Percentiles rank a stretch among this genome's conserved stretches.
These are phyloP conservation scores for Schrankia costaestrigalis DNA, from an alignment of 2,888 invertebrate species.

Conservation along the genomic window DNA sequence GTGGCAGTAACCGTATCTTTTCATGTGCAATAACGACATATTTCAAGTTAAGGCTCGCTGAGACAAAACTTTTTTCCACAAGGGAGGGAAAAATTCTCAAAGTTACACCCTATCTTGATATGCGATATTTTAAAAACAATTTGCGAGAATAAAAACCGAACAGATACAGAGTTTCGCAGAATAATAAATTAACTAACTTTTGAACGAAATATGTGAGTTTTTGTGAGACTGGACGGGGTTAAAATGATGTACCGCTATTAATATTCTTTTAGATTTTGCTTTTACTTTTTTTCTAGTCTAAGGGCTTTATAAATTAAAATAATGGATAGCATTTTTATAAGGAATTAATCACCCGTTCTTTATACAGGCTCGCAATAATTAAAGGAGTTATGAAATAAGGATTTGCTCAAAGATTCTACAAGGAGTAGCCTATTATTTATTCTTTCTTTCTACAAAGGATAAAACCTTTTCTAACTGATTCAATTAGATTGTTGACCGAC, in stretches of 20 bases:
- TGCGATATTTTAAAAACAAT: conserved; percentile 66
- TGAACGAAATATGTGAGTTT: conserved; percentile 32
- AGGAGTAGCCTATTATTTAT: too few species aligned
- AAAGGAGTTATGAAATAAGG: too few species aligned
- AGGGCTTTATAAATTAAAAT: conserved; percentile 10
- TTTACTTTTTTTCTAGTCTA: conserved; percentile 13
- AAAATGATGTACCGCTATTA: conserved; percentile 31
- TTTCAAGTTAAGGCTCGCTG: conserved; percentile 19
- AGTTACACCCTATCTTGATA: conserved; percentile 47
- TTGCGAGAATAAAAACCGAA: conserved; percentile 41
- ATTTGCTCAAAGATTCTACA: too few species aligned
- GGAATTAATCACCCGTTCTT: too few species aligned
- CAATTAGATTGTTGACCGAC: too few species aligned
- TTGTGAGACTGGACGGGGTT: conserved; percentile 24
- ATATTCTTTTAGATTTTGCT: conserved; percentile 24
- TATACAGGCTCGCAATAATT: too few species aligned
- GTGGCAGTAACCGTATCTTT: too few species aligned
- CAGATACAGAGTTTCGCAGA: conserved; percentile 38
- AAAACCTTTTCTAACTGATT: too few species aligned
- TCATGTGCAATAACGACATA: conserved; percentile 8
- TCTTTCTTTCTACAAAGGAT: too few species aligned
- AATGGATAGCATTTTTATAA: background rate
- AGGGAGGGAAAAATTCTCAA: conserved; percentile 34
- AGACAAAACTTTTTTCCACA: conserved; percentile 43
- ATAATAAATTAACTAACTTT: conserved; percentile 50